These are phyloP conservation scores for Microctonus brassicae DNA, from an alignment of 2,888 invertebrate species.

Conservation along the genomic window DNA sequence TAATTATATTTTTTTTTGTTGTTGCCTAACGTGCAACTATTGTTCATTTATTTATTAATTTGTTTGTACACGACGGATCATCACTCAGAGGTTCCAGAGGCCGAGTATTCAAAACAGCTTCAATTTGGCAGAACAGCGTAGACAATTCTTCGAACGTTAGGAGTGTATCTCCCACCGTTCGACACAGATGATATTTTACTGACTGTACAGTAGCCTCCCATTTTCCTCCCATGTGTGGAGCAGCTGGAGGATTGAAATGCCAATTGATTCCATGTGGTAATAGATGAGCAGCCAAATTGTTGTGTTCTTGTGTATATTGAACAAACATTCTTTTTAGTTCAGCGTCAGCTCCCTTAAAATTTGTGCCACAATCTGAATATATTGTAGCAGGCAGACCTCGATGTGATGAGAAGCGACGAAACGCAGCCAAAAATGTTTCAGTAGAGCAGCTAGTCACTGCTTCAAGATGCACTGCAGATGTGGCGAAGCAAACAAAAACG, in stretches of 20 bases:
- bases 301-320: not conserved
- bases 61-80: too few relatives aligned
- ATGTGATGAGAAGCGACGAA: not conserved
- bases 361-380: too few relatives aligned
- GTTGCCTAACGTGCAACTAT: too few relatives aligned
- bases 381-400: too few relatives aligned
- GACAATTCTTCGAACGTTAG: slow-evolving; percentile 53
- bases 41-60: too few relatives aligned
- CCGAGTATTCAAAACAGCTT: slow-evolving; percentile 51
- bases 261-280: slow-evolving; percentile 44
- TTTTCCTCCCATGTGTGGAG: slow-evolving; percentile 54
- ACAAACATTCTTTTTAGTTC: slow-evolving; percentile 15
- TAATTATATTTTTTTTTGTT: too few relatives aligned
- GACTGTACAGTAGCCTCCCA: slow-evolving; percentile 55
- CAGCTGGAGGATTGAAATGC: slow-evolving; percentile 51
- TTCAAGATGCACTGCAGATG: too few relatives aligned
- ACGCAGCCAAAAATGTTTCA: slow-evolving; percentile 39
- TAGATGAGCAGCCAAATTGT: not conserved
- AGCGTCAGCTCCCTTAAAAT: not conserved
- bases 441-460: slow-evolving; percentile 43
- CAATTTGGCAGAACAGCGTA: slow-evolving; percentile 49
- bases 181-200: slow-evolving; percentile 47
- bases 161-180: slow-evolving; percentile 39
- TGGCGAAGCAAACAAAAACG: too few relatives aligned
- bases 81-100: slow-evolving; percentile 48